phyloP scores from a whole-genome alignment of 2,113 vertebrate species.

The Ictalurus furcatus region DNA sequence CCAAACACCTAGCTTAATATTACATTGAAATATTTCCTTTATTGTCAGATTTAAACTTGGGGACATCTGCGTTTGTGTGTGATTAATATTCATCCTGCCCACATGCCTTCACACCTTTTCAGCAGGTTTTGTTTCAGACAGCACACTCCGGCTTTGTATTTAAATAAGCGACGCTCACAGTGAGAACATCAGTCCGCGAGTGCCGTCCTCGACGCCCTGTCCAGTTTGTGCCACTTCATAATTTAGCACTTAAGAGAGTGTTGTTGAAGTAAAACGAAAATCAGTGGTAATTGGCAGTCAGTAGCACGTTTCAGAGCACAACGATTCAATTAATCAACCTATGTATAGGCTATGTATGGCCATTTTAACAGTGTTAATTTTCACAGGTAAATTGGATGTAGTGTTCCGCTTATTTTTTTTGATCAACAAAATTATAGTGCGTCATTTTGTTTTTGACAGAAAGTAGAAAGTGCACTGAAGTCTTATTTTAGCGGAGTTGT shows the following conservation, averaged over 20 bases:
- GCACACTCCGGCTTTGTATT: conserved; percentile 10
- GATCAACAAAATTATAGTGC: not conserved
- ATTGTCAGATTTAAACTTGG: not conserved
- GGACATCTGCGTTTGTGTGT: not conserved
- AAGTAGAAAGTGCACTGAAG: not conserved
- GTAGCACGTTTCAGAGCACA: not conserved
- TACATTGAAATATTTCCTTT: not conserved
- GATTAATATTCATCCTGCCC: conserved; percentile 16
- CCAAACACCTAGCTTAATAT: not conserved
- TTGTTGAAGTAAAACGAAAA: not conserved
- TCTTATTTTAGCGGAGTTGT: not conserved
- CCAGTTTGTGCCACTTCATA: not conserved
- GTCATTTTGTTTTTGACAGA: not conserved
- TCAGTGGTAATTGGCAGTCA: not conserved
- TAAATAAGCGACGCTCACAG: not conserved
- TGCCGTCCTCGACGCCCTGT: not conserved
- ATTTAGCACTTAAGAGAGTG: not conserved
- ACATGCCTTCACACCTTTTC: not conserved
- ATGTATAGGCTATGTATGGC: not conserved
- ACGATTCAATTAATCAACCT: not conserved
- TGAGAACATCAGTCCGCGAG: not conserved
- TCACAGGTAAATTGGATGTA: not conserved
- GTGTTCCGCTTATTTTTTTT: not conserved
- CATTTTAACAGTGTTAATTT: not conserved
- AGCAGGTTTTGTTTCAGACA: conserved; percentile 4